Evolutionary conservation across 2,113 vertebrate species (phyloP), one percentile per base, ranked within the genome.

Genomic region (Gymnogyps californianus): DNA sequence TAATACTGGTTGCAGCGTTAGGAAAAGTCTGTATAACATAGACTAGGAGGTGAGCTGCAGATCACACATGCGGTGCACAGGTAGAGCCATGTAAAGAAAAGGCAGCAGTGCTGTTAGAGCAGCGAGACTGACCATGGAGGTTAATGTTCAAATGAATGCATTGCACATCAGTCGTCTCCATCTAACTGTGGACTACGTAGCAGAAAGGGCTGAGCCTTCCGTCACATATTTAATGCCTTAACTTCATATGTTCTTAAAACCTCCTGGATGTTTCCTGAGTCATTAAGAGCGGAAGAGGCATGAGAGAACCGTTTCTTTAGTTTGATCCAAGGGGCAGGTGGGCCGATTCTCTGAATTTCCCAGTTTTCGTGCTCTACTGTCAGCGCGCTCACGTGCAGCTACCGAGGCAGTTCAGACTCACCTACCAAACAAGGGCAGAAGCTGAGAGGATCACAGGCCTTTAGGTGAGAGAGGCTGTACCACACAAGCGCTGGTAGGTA

Each of bases 31-130:
- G 18, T 28, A 19, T 67, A n/a, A 7, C 31, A 0, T 9, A 2
- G 14, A 18, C 11, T 5, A 64, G n/a, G 38, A 59, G 34, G 19
- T 49, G 57, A 79, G 66, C 36, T 36, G 31, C 49, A 44, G 58
- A 15, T 57, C 25, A 32, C 2, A 7, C 29, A 16, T 5, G 2
- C 4, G 8, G 62, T 5, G 24, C 1, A 2, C 10, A 17, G 26
- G 32, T n/a, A 52, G 17, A 78, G 80, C n/a, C 11, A 7, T 4
- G 13, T 4, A 19, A 38, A 12, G 26, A 25, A 42, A 42, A 70
- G 62, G 46, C 29, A 21, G 40, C 20, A 5, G 7, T 31, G 36
- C 44, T 70, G 5, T 14, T 22, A 32, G 17, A 59, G 32, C 38
- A 67, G 6, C 0, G 5, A 22, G 29, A 51, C 34, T 55, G 57